Evolutionary conservation across 2,888 invertebrate species (phyloP).

Genomic region (Brachylomia viminalis): DNA sequence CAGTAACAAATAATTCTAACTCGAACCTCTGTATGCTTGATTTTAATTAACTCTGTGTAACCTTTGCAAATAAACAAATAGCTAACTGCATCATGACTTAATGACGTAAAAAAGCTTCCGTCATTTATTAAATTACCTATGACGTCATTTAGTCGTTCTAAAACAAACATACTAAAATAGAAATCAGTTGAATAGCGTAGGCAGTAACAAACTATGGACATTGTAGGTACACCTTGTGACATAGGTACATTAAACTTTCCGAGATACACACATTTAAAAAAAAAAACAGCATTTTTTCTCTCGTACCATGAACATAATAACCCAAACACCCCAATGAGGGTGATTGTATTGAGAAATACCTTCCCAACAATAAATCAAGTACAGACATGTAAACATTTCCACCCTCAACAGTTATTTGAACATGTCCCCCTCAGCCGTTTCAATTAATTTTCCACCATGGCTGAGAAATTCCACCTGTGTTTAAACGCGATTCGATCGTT

Average conservation of each 20-base stretch:
- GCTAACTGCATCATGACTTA: background rate
- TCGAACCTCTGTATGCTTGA: background rate
- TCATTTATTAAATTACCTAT: background rate
- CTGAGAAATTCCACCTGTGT: slow-evolving; percentile 23
- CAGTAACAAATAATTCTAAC: background rate
- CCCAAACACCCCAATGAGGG: slow-evolving; percentile 4
- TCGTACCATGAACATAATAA: background rate
- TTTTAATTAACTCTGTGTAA: background rate
- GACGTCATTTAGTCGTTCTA: background rate
- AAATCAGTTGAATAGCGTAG: background rate
- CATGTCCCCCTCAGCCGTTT: slow-evolving; percentile 13
- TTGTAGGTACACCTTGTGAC: background rate
- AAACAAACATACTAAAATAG: background rate
- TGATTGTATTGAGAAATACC: slow-evolving; percentile 29
- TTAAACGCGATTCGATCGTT: slow-evolving; percentile 13
- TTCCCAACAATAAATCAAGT: slow-evolving; percentile 34
- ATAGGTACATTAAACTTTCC: background rate
- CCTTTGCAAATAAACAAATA: no score
- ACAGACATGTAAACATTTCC: slow-evolving; percentile 19
- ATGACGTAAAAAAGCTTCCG: background rate
- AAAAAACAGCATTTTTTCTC: background rate
- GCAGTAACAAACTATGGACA: background rate
- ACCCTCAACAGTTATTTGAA: slow-evolving; percentile 33
- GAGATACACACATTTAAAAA: background rate
- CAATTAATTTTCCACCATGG: slow-evolving; percentile 47